These are phyloP conservation scores for Dallia pectoralis DNA, from an alignment of 2,797 vertebrate species.

Conservation along the genomic window DNA sequence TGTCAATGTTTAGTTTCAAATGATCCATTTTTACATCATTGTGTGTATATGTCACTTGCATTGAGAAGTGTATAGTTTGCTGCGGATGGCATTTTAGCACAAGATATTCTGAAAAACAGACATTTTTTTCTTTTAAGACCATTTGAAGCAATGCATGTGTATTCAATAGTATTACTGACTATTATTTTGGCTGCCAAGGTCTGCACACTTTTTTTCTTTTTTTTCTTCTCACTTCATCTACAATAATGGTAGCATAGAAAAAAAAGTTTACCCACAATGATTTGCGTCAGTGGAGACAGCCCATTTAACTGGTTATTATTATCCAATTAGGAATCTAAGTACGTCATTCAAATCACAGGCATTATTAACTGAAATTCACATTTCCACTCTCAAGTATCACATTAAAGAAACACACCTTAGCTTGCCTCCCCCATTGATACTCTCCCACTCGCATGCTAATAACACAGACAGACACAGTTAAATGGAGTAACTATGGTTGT, in stretches of 20 bases:
- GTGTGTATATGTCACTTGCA: background rate
- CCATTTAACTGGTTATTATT: background rate
- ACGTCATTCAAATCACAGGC: background rate
- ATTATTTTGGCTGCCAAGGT: background rate
- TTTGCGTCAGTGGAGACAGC: background rate
- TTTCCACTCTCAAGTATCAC: background rate
- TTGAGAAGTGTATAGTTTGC: background rate
- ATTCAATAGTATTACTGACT: background rate
- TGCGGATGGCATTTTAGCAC: background rate
- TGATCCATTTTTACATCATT: background rate
- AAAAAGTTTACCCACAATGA: background rate
- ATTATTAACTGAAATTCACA: background rate
- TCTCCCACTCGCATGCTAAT: too few relatives aligned
- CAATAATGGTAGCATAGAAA: background rate
- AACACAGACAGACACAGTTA: too few relatives aligned
- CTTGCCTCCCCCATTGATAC: too few relatives aligned
- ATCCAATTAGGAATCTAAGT: background rate
- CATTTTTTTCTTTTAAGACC: background rate
- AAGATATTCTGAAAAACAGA: background rate
- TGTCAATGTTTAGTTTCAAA: background rate
- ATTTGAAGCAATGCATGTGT: background rate
- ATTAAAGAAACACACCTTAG: background rate
- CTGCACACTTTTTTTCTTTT: background rate
- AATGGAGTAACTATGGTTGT: too few relatives aligned
- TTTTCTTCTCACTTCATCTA: background rate